A percentile compares a stretch with the other conserved stretches of the same genome.
These are phyloP conservation scores for Oriolus oriolus DNA, from an alignment of 2,113 vertebrate genomes.

Conservation along the genomic window DNA sequence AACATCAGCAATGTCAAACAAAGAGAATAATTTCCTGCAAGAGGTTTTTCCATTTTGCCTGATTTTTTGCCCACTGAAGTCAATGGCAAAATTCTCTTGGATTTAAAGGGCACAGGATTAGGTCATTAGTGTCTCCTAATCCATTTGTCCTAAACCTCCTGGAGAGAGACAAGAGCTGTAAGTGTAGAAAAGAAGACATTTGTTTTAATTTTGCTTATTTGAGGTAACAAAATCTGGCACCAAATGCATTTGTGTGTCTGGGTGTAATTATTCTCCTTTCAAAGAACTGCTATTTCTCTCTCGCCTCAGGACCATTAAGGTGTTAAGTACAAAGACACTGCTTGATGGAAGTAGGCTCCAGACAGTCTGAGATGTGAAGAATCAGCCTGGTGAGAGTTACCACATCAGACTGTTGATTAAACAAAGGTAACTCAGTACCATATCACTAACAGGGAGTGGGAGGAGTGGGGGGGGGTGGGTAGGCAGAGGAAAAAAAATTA, in stretches of 20 bases:
- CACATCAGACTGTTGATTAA: constrained; percentile 71
- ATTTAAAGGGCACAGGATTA: constrained; percentile 20
- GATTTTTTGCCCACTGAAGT: background rate
- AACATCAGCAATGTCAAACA: background rate
- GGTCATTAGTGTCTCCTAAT: constrained; percentile 36
- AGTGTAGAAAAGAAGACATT: constrained; percentile 72
- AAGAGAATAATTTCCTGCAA: background rate
- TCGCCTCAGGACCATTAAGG: constrained; percentile 72
- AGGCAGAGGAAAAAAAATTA: background rate
- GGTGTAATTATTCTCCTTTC: constrained; percentile 71
- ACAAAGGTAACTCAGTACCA: constrained; percentile 48
- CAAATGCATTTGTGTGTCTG: constrained; percentile 74
- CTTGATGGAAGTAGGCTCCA: constrained; percentile 77
- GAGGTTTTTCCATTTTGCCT: background rate
- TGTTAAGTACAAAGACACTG: constrained; percentile 72
- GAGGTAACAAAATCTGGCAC: constrained; percentile 77
- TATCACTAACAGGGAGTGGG: background rate
- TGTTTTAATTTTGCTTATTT: constrained; percentile 75
- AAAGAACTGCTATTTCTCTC: constrained; percentile 58
- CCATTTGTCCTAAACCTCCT: constrained; percentile 54
- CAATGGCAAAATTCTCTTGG: background rate
- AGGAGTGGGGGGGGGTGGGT: background rate
- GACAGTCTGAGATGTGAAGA: constrained; percentile 77
- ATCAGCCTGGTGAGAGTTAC: constrained; percentile 48
- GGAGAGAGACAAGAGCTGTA: constrained; percentile 47